phyloP scores from a whole-genome alignment of 2,888 invertebrate genomes.

The Pteria penguin region DNA sequence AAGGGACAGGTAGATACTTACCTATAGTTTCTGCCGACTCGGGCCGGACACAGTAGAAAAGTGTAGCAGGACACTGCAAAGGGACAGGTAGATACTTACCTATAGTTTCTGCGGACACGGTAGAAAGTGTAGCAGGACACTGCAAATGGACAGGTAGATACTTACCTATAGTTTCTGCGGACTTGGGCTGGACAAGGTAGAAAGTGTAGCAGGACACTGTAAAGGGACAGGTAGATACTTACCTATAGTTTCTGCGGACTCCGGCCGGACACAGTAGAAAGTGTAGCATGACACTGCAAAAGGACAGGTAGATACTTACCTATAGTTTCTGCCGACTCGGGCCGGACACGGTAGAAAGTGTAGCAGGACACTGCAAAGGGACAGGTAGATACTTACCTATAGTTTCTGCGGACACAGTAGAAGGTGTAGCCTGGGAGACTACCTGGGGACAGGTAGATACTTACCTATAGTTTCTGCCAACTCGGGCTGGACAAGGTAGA shows the following conservation, averaged over 20 bases:
- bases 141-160: background rate
- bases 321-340: slow-evolving; percentile 61
- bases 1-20: no score
- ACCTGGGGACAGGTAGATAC: slow-evolving; percentile 77
- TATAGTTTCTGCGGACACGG: no score
- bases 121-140: background rate
- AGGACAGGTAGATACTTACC: no score
- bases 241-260: slow-evolving; percentile 62
- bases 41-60: slow-evolving; percentile 61
- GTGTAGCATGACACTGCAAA: slow-evolving; percentile 77
- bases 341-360: slow-evolving; percentile 72
- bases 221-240: no score
- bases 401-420: slow-evolving; percentile 67
- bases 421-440: slow-evolving; percentile 76
- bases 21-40: slow-evolving; percentile 57
- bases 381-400: slow-evolving; percentile 50
- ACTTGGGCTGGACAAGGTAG: background rate
- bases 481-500: background rate
- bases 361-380: no score
- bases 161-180: background rate
- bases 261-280: slow-evolving; percentile 70
- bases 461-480: slow-evolving; percentile 67
- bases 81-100: slow-evolving; percentile 76
- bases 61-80: no score
- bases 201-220: background rate